A percentile compares a stretch with the other conserved stretches of the same genome.
Evolutionary conservation across 2,797 vertebrate genomes (phyloP).

Genomic region (Sarcophilus harrisii): DNA sequence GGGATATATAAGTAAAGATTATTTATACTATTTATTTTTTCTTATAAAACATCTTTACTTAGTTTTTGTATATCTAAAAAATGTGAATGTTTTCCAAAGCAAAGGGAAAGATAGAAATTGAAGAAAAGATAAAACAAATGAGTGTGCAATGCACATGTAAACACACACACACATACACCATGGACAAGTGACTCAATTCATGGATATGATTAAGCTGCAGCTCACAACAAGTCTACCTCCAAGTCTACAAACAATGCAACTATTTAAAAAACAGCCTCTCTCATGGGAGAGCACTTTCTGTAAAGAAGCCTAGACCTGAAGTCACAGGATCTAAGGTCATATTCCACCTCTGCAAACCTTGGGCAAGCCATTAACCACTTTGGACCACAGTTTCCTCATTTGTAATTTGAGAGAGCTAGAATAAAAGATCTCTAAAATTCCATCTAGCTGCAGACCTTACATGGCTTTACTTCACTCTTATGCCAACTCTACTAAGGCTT

Average conservation of each 20-base stretch:
- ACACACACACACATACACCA: neutral
- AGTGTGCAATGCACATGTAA: neutral
- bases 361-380: neutral
- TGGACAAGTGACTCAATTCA: neutral
- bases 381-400: neutral
- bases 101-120: neutral
- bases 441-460: neutral
- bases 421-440: neutral
- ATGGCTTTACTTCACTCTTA: neutral
- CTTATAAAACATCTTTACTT: too few species aligned
- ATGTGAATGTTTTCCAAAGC: conserved; percentile 45
- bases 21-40: too few species aligned
- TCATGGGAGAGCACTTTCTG: neutral
- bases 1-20: conserved; percentile 31
- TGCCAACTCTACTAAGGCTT: neutral
- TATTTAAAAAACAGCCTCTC: neutral
- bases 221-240: neutral
- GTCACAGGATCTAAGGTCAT: neutral
- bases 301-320: neutral
- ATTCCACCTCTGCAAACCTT: neutral
- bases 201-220: neutral
- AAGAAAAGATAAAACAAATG: neutral
- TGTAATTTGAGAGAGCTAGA: neutral
- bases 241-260: neutral
- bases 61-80: conserved; percentile 37